Percentiles rank a stretch among this genome's conserved stretches.
phyloP scores from a whole-genome alignment of 2,113 vertebrate genomes.

The Pontoporia blainvillei region DNA sequence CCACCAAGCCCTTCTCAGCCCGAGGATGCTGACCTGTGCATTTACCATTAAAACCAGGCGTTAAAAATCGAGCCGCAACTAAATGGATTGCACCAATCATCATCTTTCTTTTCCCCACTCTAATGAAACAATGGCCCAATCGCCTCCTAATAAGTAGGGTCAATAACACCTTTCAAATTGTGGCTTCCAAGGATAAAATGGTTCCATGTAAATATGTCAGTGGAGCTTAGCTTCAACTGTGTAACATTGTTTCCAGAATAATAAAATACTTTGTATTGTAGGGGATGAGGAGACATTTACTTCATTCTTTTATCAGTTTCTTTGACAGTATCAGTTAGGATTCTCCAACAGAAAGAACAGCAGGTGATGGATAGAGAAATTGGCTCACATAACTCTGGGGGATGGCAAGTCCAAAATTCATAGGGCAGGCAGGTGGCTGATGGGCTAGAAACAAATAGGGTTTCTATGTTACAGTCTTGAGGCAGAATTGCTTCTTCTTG shows the following conservation, averaged over 20 bases:
- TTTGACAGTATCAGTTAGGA: neutral
- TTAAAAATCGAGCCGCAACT: neutral
- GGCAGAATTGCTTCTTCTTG: neutral
- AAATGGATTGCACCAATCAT: neutral
- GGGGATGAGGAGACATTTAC: rapidly evolving
- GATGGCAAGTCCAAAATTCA: neutral
- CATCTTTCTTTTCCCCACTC: rapidly evolving
- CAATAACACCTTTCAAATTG: neutral
- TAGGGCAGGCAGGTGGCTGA: no score
- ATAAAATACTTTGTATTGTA: neutral
- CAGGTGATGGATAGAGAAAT: neutral
- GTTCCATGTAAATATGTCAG: neutral
- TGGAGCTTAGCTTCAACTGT: neutral
- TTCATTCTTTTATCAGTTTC: neutral
- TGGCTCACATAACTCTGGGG: rapidly evolving
- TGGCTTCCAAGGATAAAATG: neutral
- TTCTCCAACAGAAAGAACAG: neutral
- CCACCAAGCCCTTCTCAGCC: neutral
- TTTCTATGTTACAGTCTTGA: neutral
- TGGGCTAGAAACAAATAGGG: neutral
- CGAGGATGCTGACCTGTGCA: neutral
- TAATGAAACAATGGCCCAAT: neutral
- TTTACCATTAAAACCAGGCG: neutral
- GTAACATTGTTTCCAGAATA: neutral
- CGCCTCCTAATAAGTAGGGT: neutral